Conservation (phyloP, 2,888 invertebrate species). For the Nudaria mundana region DNA sequence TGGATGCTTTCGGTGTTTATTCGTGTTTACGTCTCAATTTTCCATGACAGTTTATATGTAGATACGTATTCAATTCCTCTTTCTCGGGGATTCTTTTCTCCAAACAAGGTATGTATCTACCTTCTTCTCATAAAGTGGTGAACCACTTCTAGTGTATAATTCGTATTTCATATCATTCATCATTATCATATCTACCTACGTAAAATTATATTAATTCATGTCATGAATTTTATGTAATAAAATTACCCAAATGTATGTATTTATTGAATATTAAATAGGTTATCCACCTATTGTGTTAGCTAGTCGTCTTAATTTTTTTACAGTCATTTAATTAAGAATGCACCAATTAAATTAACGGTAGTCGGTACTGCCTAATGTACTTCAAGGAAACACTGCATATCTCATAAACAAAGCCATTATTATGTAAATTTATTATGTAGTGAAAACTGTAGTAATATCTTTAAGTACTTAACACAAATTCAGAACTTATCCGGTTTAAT, state of each 20-base stretch:
- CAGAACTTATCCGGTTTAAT: too few relatives aligned
- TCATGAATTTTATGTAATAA: constrained; percentile 16
- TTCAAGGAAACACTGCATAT: too few relatives aligned
- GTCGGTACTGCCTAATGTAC: too few relatives aligned
- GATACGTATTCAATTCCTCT: constrained; percentile 34
- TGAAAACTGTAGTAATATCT: too few relatives aligned
- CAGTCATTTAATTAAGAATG: constrained; percentile 26
- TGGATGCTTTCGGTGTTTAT: constrained; percentile 63
- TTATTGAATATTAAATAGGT: constrained; percentile 31
- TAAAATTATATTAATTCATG: constrained; percentile 16
- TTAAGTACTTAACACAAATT: too few relatives aligned
- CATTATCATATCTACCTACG: constrained; percentile 27
- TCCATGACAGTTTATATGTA: constrained; percentile 57
- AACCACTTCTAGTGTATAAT: constrained; percentile 23
- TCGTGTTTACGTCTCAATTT: constrained; percentile 49
- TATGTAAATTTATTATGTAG: too few relatives aligned
- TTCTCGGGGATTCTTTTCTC: constrained; percentile 32
- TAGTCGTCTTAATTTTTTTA: constrained; percentile 43
- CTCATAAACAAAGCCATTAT: too few relatives aligned
- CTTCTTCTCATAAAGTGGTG: constrained; percentile 12
- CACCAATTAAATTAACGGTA: too few relatives aligned
- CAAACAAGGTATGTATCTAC: constrained; percentile 26
- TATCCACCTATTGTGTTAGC: constrained; percentile 36
- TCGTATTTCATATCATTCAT: constrained; percentile 43
- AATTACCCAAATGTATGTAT: constrained; percentile 13